Evolutionary conservation across 64 coral and sea anemone species (phyloP), one percentile per base, ranked within the genome.

Genomic region (Montipora cactus): DNA sequence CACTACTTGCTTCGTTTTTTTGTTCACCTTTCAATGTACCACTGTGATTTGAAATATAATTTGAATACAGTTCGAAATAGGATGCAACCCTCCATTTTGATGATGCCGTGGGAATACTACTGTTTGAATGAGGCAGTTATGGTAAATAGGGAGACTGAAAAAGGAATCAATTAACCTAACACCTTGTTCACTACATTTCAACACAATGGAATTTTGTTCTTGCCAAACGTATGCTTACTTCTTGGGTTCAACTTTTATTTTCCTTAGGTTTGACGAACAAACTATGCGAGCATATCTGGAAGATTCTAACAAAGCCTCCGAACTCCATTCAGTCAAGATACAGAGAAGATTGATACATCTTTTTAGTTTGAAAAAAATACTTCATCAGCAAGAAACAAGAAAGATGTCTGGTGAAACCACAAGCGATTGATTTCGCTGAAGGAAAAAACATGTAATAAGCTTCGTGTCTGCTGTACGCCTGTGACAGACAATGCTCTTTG

Each of bases 261-360:
- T 66, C 2, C 28, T 37, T 37, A 82, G 80, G 80, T 82, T 23
- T 82, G 80, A 82, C 80, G 12, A 46, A 51, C 12, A 64, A 49
- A 22, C 21, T 80, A 47, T 78, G 46, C 46, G 37, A 37, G 37
- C 37, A 37, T 37, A 37, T 37, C 37, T 37, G 37, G 37, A 37
- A 37, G 37, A 37, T 37, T 37, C 37, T 37, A 37, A 37, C 37
- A 37, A 37, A 37, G 19, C n/a, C 10, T 76, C 74, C 74, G 5
- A 5, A 13, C 28, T 28, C 23, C 9, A 11, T 1, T 44, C 74
- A 37, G 46, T 8, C 74, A 37, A 37, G 37, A 76, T 37, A 47
- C 8, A 25, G 49, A 12, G 51, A 10, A 55, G 52, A 5, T 55
- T 55, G 79, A 0, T 3, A 13, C 19, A 81, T 23, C 79, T 8